Base-by-base conservation (phyloP, 2,113 vertebrate genomes). In the Etia nguti region DNA sequence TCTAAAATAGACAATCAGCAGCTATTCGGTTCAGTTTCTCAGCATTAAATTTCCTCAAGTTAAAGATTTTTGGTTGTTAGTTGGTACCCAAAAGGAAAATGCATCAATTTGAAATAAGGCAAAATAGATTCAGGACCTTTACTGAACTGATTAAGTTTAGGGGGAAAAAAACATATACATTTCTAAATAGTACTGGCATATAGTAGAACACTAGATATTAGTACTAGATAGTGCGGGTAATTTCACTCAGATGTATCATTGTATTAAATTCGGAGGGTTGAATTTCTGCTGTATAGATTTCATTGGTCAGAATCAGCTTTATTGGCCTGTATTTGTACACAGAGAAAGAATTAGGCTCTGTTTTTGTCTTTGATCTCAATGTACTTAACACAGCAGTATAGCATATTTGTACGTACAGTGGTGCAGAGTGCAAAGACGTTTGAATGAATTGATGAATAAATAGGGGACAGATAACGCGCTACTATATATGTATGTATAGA, bases 301-400 rank as follows among this genome's bases (percentile, higher is more conserved):
- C 54, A 13, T 24, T 56, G 8, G 9, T 10, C 36, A 38, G 9
- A 9, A 38, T 38, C 36, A 38, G 36, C 36, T 38, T 38, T 10
- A 36, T 36, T 36, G 60, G 60, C 31, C 60, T 36, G 31, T 65
- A 65, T 65, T 65, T 38, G 60, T 65, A 65, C 31, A 65, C 60
- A 36, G 59, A 65, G 26, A 60, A 60, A 60, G 57, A 60, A 60
- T 18, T 60, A 10, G 0, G 26, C 56, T 31, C 8, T 18, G 29
- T 34, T 60, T 60, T 60, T 60, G 26, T 29, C 6, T 56, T 55
- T 22, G 11, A 0, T 6, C 55, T 29, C 56, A 0, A 8, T 59
- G 56, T 59, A 6, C 13, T 59, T 59, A 59, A 60, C 29, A 20
- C 57, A 60, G 29, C 26, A 60, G 57, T 60, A 31, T 9, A 31